Base-by-base conservation (phyloP, 2,797 vertebrate genomes). In the Gadopsis bispinosus region DNA sequence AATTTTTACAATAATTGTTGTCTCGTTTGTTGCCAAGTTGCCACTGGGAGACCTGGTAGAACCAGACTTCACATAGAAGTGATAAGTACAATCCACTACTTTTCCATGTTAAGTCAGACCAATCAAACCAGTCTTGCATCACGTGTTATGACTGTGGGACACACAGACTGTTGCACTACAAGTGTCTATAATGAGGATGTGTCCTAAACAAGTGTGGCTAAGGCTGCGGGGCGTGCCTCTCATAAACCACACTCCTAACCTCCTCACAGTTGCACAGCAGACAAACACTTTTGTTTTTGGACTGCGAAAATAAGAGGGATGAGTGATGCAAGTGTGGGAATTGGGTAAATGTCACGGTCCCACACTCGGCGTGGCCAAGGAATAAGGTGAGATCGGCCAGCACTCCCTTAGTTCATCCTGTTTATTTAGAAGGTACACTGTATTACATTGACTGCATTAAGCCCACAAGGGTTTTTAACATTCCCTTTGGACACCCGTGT, bases 301-400 rank as follows among this genome's bases (percentile, higher is more conserved):
- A 86, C 80, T 75, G 86, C 91, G 93, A 91, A 92, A 93, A 91
- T 90, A 85, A 93, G 88, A 89, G 91, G 90, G 83, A 88, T 91
- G 90, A 93, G 90, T 54, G 75, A 89, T 87, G 77, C 83, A 76
- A 39, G 77, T 95, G 94, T 96, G 95, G 95, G 95, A 96, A 96
- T 91, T 84, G 76, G 88, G 84, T 85, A 90, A 94, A 92, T 95
- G 93, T 92, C 91, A 94, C 89, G 88, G 94, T 96, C 95, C 94
- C 95, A 96, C 95, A 96, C 66, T 93, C 31, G 55, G 74, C 22
- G 56, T 48, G 91, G 88, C 89, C 81, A 83, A 90, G 91, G 83
- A 86, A 83, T 69, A 75, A 66, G 60, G 62, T 55, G 82, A 81
- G 73, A 71, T 73, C 11, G 85, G 74, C 73, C 33, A 88, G 88